Conservation (phyloP, 1,140 invertebrate species). For the Lucilia sericata region DNA sequence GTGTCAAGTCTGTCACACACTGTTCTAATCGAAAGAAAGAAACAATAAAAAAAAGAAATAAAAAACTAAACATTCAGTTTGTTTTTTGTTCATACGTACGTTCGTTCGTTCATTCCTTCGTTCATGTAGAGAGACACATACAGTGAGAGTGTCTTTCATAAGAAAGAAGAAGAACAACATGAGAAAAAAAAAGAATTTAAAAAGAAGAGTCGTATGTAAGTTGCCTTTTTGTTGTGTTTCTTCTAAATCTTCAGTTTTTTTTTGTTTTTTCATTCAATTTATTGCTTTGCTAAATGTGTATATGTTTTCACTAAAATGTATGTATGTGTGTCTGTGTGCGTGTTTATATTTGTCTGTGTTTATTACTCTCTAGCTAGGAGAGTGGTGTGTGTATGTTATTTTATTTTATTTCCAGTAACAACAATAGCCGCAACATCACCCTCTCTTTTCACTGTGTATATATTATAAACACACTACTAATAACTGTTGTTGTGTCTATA, state of each 20-base stretch:
- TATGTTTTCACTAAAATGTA: not conserved
- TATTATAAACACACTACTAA: constrained; percentile 12
- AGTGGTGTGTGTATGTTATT: not conserved
- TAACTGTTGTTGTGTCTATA: constrained; percentile 5
- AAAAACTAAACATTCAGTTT: not conserved
- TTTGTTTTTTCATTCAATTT: not conserved
- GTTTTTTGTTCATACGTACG: too few species aligned
- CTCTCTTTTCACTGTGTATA: not conserved
- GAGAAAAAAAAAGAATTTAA: not conserved
- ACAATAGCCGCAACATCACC: not conserved
- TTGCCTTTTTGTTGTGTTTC: constrained; percentile 15
- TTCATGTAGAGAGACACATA: not conserved
- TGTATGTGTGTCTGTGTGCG: constrained; percentile 3
- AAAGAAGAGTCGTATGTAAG: constrained; percentile 26
- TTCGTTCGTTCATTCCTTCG: not conserved
- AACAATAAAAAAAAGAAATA: not conserved
- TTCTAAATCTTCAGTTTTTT: not conserved
- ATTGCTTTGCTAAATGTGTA: constrained; percentile 15
- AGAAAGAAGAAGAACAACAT: not conserved
- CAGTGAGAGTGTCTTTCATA: not conserved
- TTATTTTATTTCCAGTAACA: not conserved
- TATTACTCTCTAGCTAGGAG: not conserved
- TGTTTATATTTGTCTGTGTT: not conserved
- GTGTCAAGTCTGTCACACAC: constrained; percentile 28
- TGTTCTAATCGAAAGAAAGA: not conserved